These are phyloP conservation scores for Agelaius phoeniceus DNA, from an alignment of 2,113 vertebrate genomes.

Conservation along the genomic window DNA sequence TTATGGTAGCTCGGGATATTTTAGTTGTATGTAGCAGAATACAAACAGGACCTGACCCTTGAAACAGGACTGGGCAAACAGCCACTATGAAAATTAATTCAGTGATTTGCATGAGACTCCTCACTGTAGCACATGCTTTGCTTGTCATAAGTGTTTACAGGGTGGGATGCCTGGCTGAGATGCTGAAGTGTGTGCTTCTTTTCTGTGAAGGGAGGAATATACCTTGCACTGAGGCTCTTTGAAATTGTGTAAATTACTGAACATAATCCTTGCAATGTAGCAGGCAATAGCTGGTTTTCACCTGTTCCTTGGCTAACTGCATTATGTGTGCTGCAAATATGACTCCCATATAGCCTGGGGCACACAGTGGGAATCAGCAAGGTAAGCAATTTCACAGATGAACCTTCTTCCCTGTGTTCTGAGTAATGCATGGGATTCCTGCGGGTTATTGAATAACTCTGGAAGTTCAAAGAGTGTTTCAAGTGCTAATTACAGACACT, in stretches of 20 bases:
- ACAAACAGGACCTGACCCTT: neutral
- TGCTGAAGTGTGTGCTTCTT: neutral
- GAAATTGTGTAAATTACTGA: slow-evolving; percentile 16
- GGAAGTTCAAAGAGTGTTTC: slow-evolving; percentile 37
- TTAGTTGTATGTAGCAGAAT: slow-evolving; percentile 40
- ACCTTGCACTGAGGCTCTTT: slow-evolving; percentile 13
- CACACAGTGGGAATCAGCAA: neutral
- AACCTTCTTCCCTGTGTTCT: slow-evolving; percentile 2
- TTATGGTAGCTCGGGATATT: slow-evolving; percentile 43
- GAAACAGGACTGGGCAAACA: slow-evolving; percentile 3
- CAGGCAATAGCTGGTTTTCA: slow-evolving; percentile 3
- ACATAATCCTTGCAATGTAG: neutral
- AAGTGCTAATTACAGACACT: slow-evolving; percentile 16
- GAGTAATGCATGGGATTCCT: neutral
- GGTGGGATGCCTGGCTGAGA: neutral
- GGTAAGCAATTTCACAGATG: slow-evolving; percentile 2
- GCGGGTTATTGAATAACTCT: slow-evolving; percentile 13
- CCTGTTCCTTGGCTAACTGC: neutral
- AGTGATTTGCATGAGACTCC: slow-evolving; percentile 8
- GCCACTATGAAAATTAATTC: neutral
- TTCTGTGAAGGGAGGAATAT: neutral
- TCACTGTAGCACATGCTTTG: neutral
- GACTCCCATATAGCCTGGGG: neutral
- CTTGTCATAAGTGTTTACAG: slow-evolving; percentile 38
- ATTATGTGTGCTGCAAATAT: neutral